Percentiles rank a stretch among this genome's conserved stretches.
Conservation (phyloP, 1,140 invertebrate genomes). For the Propsilocerus akamusi region DNA sequence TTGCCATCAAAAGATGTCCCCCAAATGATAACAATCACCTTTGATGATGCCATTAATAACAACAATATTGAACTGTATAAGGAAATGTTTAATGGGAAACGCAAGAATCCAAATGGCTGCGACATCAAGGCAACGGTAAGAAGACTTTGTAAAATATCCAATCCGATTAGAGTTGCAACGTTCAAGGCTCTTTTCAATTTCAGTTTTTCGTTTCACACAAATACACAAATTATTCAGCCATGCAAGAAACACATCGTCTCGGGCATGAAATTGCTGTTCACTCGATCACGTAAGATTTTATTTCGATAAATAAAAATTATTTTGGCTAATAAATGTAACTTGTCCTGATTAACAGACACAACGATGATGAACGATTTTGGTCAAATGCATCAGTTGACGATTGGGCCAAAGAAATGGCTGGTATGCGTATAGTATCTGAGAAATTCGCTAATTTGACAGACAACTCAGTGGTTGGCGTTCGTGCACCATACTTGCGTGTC, state of each 20-base stretch:
- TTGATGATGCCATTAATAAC: slow-evolving; percentile 92
- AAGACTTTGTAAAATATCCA: background rate
- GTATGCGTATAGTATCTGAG: slow-evolving; percentile 81
- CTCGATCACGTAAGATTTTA: slow-evolving; percentile 74
- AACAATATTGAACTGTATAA: slow-evolving; percentile 92
- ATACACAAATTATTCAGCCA: slow-evolving; percentile 94
- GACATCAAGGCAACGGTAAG: slow-evolving; percentile 76
- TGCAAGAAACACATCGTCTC: slow-evolving; percentile 83
- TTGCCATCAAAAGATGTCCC: slow-evolving; percentile 66
- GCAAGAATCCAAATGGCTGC: slow-evolving; percentile 92
- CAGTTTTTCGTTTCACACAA: slow-evolving; percentile 94
- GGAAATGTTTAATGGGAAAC: slow-evolving; percentile 77
- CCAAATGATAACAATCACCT: slow-evolving; percentile 93
- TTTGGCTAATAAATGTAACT: slow-evolving; percentile 10
- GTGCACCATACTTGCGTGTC: slow-evolving; percentile 80
- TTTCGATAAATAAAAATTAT: slow-evolving; percentile 7
- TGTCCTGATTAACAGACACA: slow-evolving; percentile 45
- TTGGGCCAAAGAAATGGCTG: slow-evolving; percentile 96
- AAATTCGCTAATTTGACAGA: slow-evolving; percentile 86
- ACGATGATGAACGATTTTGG: slow-evolving; percentile 86
- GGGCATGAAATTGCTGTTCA: slow-evolving; percentile 95
- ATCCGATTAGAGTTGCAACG: no score
- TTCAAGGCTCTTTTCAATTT: background rate
- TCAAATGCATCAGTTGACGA: slow-evolving; percentile 81
- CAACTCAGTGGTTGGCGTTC: slow-evolving; percentile 83